Base-by-base conservation (phyloP, 2,113 vertebrate genomes). In the Sturnus vulgaris region DNA sequence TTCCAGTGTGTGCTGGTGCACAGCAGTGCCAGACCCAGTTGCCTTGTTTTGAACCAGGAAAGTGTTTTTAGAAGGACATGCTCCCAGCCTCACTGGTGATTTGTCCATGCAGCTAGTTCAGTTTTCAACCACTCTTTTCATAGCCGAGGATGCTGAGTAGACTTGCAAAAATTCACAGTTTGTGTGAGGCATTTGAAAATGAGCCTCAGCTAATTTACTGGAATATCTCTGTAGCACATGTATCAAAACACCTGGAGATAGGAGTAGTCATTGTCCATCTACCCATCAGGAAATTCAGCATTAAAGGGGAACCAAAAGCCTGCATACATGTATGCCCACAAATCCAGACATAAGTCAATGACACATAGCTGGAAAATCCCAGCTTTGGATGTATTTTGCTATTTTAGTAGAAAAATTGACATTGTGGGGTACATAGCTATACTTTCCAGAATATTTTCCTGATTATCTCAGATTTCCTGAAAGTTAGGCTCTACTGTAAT, bases 391-490 rank as follows among this genome's bases (percentile, higher is more conserved):
- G 27, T 16, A 79, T 89, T 93, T 87, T 87, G 33, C 21, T 83
- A 18, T 66, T 82, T 16, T 33, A 68, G 66, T 33, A 69, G 57
- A 85, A 87, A 90, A 84, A 80, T 8, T 2, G 39, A 80, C 7
- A 20, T 80, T 68, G 50, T 76, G 19, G 23, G 31, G n/a, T 61
- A 68, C 16, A 31, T 53, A 37, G 60, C 19, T 64, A 5, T 61
- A 56, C 15, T 94, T 85, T 65, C 28, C 57, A 72, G 61, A 91
- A 65, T 82, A 85, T 64, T 93, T 94, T 85, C 40, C 82, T 69
- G 28, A 77, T 85, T 40, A 73, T 39, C 31, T 93, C 82, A 77
- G 31, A 69, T 77, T 85, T 84, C 18, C 39, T 55, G 42, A 46
- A 20, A 35, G 10, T 59, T 68, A 49, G 44, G 15, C 57, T 92